These are phyloP conservation scores for Acromyrmex heyeri DNA, from an alignment of 1,140 invertebrate genomes.

Conservation along the genomic window DNA sequence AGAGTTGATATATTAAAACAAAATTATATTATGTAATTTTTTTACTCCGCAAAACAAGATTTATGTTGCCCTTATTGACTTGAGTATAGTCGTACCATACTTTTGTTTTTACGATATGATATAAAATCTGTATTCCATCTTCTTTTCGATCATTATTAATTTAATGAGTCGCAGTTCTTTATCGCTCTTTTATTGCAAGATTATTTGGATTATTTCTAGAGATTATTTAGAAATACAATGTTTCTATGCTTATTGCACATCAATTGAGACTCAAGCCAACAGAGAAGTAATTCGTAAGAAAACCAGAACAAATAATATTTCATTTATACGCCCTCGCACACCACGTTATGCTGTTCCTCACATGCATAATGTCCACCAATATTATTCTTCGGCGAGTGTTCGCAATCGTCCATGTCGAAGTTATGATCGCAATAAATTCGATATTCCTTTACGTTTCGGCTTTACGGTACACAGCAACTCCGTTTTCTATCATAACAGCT, in stretches of 20 bases:
- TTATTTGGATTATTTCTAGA: not conserved
- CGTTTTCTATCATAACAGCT: slow-evolving; percentile 9
- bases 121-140: not conserved
- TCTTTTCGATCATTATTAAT: not conserved
- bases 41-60: not conserved
- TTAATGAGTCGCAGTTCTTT: not conserved
- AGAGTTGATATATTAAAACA: not conserved
- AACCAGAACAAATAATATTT: slow-evolving; percentile 23
- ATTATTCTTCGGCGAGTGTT: slow-evolving; percentile 6
- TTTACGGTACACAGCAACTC: slow-evolving; percentile 29
- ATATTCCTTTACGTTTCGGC: slow-evolving; percentile 51
- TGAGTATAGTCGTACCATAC: not conserved
- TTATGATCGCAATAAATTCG: slow-evolving; percentile 73
- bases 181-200: not conserved
- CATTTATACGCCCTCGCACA: not conserved
- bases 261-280: not conserved
- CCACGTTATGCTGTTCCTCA: not conserved
- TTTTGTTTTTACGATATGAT: not conserved
- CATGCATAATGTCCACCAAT: slow-evolving; percentile 4
- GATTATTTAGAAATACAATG: not conserved
- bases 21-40: not conserved
- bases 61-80: not conserved
- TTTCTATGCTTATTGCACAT: not conserved
- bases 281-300: not conserved
- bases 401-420: slow-evolving; percentile 27